Percentiles rank a stretch among this genome's conserved stretches.
Conservation (phyloP, 2,888 invertebrate species). For the Euproctis similis region DNA sequence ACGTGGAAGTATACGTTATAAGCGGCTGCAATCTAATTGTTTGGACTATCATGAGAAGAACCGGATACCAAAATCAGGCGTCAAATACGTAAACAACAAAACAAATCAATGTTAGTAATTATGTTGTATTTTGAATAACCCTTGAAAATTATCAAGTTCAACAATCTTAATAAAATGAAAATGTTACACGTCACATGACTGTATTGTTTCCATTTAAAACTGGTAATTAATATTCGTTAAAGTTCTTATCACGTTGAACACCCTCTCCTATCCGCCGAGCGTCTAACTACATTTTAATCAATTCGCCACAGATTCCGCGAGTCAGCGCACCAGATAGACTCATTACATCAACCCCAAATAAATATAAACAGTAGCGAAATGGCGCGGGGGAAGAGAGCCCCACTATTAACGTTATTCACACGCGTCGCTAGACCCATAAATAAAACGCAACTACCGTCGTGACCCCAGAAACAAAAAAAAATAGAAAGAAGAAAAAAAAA, state of each 20-base stretch:
- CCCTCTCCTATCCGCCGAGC: slow-evolving; percentile 62
- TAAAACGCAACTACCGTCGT: slow-evolving; percentile 56
- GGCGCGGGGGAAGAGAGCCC: slow-evolving; percentile 64
- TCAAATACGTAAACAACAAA: too few species aligned
- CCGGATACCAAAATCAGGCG: too few species aligned
- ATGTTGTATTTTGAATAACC: too few species aligned
- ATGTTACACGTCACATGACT: too few species aligned
- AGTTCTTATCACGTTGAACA: slow-evolving; percentile 51
- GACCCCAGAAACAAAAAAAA: slow-evolving; percentile 63
- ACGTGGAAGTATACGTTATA: too few species aligned
- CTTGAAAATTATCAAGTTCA: too few species aligned
- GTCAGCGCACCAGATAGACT: slow-evolving; percentile 72
- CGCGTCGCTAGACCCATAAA: slow-evolving; percentile 70
- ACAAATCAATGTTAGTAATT: too few species aligned
- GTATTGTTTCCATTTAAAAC: too few species aligned
- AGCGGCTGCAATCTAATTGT: too few species aligned
- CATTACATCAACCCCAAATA: slow-evolving; percentile 73
- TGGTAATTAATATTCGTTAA: slow-evolving; percentile 50
- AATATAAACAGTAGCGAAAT: slow-evolving; percentile 72
- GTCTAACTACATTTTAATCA: slow-evolving; percentile 74
- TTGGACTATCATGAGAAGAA: too few species aligned
- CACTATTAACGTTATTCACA: slow-evolving; percentile 73
- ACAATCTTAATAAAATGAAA: too few species aligned
- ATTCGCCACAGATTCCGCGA: slow-evolving; percentile 74
- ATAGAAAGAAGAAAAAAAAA: too few species aligned